A percentile compares a stretch with the other conserved stretches of the same genome.
Conservation (phyloP, 2,888 invertebrate species). For the Elaeidobius kamerunicus region DNA sequence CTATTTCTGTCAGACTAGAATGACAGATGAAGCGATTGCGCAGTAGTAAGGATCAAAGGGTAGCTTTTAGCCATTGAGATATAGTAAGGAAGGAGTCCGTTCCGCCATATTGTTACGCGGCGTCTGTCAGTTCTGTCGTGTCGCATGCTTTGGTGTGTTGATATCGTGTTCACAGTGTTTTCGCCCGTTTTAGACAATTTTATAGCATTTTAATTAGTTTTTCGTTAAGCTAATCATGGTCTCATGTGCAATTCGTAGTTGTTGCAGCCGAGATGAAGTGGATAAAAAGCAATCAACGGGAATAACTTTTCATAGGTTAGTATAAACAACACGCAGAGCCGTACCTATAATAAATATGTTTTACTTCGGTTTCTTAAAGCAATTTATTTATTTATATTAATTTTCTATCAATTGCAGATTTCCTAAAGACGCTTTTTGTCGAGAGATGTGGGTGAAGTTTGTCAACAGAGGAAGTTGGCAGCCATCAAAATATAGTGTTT, state of each 20-base stretch:
- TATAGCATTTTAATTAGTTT: background rate
- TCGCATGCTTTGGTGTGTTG: background rate
- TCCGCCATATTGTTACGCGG: no score
- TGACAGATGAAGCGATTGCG: no score
- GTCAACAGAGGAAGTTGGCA: conserved; percentile 4
- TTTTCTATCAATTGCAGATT: background rate
- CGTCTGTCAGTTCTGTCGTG: no score
- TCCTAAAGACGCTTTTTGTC: background rate
- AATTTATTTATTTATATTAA: background rate
- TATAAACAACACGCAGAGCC: background rate
- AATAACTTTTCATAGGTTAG: conserved; percentile 6
- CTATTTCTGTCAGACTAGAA: no score
- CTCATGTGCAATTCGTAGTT: background rate
- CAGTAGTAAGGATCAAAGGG: no score
- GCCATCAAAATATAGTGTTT: conserved; percentile 7
- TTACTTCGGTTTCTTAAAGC: background rate
- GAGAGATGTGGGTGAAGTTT: background rate
- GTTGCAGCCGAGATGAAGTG: background rate
- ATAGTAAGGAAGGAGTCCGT: no score
- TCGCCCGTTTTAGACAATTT: background rate
- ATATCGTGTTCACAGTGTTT: background rate
- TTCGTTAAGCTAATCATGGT: background rate
- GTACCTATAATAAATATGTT: background rate
- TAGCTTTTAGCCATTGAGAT: no score
- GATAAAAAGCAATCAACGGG: conserved; percentile 5